phyloP scores from a whole-genome alignment of 2,888 invertebrate genomes.

The Rambutsinella grinnellia region DNA sequence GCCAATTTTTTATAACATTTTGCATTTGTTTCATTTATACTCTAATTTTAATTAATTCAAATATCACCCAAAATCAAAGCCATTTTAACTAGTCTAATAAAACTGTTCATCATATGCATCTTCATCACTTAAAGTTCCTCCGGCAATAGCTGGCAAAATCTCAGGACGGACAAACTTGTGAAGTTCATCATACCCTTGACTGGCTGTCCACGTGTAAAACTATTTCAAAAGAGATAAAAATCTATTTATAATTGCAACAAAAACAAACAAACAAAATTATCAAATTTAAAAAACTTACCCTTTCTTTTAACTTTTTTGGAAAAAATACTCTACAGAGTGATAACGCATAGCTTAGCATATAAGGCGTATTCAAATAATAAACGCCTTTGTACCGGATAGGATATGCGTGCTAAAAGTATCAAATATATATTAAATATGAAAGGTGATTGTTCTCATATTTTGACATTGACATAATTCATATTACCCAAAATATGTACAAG shows the following conservation, averaged over 20 bases:
- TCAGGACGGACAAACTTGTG: not conserved
- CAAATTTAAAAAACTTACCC: too few relatives aligned
- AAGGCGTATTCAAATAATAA: conserved; percentile 18
- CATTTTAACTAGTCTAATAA: too few relatives aligned
- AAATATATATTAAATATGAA: not conserved
- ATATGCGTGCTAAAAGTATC: conserved; percentile 9
- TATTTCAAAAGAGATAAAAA: not conserved
- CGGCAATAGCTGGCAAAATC: not conserved
- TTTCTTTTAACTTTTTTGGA: conserved; percentile 25
- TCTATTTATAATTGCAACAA: not conserved
- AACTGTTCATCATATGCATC: conserved; percentile 25
- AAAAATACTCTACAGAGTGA: conserved; percentile 19
- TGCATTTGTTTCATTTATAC: too few relatives aligned
- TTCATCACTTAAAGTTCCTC: not conserved
- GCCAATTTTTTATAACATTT: too few relatives aligned
- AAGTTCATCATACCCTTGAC: not conserved
- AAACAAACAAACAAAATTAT: too few relatives aligned
- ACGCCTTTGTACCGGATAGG: conserved; percentile 20
- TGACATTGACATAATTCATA: not conserved
- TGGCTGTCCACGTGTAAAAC: not conserved
- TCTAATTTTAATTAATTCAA: too few relatives aligned
- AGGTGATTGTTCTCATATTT: not conserved
- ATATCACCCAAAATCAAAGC: too few relatives aligned
- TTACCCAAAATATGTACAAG: conserved; percentile 12
- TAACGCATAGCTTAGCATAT: conserved; percentile 2